Percentiles rank a stretch among this genome's conserved stretches.
Evolutionary conservation across 2,888 invertebrate species (phyloP).

Genomic region (Megamerina dolium): DNA sequence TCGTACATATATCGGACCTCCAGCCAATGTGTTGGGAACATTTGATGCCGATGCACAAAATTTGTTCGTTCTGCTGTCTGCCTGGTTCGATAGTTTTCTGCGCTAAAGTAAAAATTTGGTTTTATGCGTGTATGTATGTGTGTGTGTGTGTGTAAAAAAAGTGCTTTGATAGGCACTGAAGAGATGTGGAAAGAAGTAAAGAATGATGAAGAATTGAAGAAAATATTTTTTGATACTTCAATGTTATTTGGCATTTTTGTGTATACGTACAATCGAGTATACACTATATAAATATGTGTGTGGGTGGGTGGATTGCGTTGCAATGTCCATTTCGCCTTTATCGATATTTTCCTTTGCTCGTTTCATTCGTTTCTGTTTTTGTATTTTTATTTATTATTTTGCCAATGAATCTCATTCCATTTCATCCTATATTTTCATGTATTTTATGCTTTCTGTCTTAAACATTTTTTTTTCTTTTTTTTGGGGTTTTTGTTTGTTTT

Average conservation of each 20-base stretch:
- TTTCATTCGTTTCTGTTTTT: slow-evolving; percentile 2
- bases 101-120: slow-evolving; percentile 7
- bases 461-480: too few relatives aligned
- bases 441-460: slow-evolving; percentile 1
- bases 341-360: slow-evolving; percentile 7
- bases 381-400: not conserved
- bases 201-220: too few relatives aligned
- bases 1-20: too few relatives aligned
- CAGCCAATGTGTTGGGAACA: too few relatives aligned
- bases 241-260: not conserved
- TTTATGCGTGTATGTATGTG: slow-evolving; percentile 3
- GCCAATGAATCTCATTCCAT: too few relatives aligned
- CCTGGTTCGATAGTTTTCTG: too few relatives aligned
- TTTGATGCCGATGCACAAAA: too few relatives aligned
- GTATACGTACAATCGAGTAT: not conserved
- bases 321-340: slow-evolving; percentile 1
- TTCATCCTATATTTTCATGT: not conserved
- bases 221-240: too few relatives aligned
- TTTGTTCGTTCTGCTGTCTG: too few relatives aligned
- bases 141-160: not conserved
- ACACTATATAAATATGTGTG: not conserved
- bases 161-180: too few relatives aligned
- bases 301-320: not conserved
- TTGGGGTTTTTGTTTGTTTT: not conserved
- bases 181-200: too few relatives aligned